Percentiles rank a stretch among this genome's conserved stretches.
These are phyloP conservation scores for Ciona savignyi DNA, from an alignment of 23 tunicate species.

Conservation along the genomic window DNA sequence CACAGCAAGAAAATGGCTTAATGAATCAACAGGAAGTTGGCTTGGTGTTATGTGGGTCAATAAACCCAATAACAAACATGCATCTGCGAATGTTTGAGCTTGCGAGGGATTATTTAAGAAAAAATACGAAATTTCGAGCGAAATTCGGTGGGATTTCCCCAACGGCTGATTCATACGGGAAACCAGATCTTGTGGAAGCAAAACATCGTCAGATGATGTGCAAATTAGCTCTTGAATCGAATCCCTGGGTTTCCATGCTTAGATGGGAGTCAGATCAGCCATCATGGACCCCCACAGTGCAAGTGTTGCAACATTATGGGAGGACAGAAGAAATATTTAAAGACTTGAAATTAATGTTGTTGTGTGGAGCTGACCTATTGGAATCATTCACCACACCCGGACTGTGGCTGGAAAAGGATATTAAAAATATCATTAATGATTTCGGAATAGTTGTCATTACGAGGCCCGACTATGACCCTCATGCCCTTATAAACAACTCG, in stretches of 20 bases:
- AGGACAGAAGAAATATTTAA: too few relatives aligned
- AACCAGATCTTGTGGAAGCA: too few relatives aligned
- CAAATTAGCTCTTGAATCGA: constrained; percentile 21
- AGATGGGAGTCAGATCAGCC: constrained; percentile 45
- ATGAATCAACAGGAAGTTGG: too few relatives aligned
- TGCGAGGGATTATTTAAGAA: constrained; percentile 55
- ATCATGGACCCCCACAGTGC: constrained; percentile 57
- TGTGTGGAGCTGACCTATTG: constrained; percentile 65
- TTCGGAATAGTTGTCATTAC: constrained; percentile 51
- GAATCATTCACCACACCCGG: constrained; percentile 64
- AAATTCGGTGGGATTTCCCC: too few relatives aligned
- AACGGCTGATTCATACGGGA: too few relatives aligned
- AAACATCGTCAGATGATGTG: constrained; percentile 60
- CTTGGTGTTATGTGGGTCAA: constrained; percentile 95
- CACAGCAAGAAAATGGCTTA: too few relatives aligned
- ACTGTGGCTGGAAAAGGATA: constrained; percentile 62
- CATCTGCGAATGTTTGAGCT: constrained; percentile 88
- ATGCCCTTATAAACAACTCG: constrained; percentile 5
- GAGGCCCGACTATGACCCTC: constrained; percentile 23
- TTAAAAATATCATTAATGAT: constrained; percentile 33
- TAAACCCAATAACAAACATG: constrained; percentile 79
- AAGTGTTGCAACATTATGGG: too few relatives aligned
- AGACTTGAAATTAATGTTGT: constrained; percentile 52
- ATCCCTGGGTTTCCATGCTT: constrained; percentile 35
- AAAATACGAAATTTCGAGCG: too few relatives aligned